Evolutionary conservation across 1,140 invertebrate species (phyloP).

Genomic region (Drosophila ohnishii): DNA sequence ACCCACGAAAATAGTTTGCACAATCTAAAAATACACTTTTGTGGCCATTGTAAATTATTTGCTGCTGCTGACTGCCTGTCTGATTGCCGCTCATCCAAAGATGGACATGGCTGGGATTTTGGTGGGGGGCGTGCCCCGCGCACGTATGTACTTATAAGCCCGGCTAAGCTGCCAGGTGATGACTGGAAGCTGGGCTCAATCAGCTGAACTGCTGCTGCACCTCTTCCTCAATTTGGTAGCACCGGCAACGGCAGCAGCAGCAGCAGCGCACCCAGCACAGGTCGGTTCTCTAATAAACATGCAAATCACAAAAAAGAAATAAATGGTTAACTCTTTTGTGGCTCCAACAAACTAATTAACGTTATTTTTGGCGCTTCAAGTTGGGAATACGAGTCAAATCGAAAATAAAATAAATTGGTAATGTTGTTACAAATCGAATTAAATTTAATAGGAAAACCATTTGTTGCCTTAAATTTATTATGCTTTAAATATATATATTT

Average conservation of each 20-base stretch:
- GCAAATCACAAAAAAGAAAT: constrained; percentile 19
- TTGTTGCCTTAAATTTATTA: no score
- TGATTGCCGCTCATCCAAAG: constrained; percentile 52
- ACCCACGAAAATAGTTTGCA: constrained; percentile 54
- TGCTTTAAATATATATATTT: no score
- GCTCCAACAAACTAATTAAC: constrained; percentile 62
- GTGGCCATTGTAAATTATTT: constrained; percentile 52
- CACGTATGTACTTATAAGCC: constrained; percentile 1
- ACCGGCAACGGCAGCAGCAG: constrained; percentile 2
- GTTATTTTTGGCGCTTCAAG: constrained; percentile 11
- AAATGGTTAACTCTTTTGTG: constrained; percentile 32
- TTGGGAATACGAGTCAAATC: neutral
- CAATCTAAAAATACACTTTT: constrained; percentile 47
- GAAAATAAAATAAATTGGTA: constrained; percentile 1
- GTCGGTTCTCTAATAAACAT: constrained; percentile 49
- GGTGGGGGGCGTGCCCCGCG: constrained; percentile 7
- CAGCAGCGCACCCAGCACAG: constrained; percentile 46
- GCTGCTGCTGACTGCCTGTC: constrained; percentile 31
- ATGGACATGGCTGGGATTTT: constrained; percentile 57
- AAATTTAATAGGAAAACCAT: neutral
- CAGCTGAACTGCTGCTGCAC: constrained; percentile 50
- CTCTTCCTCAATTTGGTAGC: constrained; percentile 65
- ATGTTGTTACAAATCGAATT: neutral
- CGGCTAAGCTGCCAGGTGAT: constrained; percentile 34
- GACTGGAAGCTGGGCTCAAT: constrained; percentile 29